Percentiles rank a stretch among this genome's conserved stretches.
phyloP scores from a whole-genome alignment of 2,888 invertebrate genomes.

The Phania funesta region DNA sequence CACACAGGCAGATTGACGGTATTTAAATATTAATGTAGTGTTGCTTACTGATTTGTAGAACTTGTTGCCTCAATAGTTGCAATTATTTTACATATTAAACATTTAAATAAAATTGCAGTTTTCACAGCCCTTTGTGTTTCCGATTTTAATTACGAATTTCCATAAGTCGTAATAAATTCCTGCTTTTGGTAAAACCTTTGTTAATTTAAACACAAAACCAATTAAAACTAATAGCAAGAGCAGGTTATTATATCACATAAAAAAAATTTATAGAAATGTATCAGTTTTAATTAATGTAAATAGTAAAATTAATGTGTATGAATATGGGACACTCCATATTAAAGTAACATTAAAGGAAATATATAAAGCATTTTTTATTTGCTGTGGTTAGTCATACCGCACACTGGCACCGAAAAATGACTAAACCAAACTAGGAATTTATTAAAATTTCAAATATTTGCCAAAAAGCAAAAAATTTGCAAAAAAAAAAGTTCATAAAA shows the following conservation, averaged over 20 bases:
- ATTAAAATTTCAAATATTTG: too few species aligned
- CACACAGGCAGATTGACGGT: not conserved
- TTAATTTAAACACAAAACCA: not conserved
- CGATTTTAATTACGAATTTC: not conserved
- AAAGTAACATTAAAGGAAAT: not conserved
- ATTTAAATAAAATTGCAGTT: not conserved
- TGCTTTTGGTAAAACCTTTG: conserved; percentile 6
- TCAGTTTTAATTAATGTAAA: conserved; percentile 17
- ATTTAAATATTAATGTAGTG: not conserved
- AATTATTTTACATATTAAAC: not conserved
- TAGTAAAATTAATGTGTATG: not conserved
- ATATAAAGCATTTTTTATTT: too few species aligned
- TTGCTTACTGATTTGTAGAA: not conserved
- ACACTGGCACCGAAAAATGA: too few species aligned
- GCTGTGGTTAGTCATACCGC: too few species aligned
- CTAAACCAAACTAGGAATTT: too few species aligned
- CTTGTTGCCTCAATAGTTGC: not conserved
- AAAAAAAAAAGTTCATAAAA: too few species aligned
- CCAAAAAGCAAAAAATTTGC: too few species aligned
- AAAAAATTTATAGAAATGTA: not conserved
- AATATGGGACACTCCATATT: too few species aligned
- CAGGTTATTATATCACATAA: not conserved
- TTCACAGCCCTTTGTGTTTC: not conserved
- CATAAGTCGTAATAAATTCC: not conserved
- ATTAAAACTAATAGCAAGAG: not conserved